Evolutionary conservation across 2,797 vertebrate genomes (phyloP).

Genomic region (Apodemus agrarius): DNA sequence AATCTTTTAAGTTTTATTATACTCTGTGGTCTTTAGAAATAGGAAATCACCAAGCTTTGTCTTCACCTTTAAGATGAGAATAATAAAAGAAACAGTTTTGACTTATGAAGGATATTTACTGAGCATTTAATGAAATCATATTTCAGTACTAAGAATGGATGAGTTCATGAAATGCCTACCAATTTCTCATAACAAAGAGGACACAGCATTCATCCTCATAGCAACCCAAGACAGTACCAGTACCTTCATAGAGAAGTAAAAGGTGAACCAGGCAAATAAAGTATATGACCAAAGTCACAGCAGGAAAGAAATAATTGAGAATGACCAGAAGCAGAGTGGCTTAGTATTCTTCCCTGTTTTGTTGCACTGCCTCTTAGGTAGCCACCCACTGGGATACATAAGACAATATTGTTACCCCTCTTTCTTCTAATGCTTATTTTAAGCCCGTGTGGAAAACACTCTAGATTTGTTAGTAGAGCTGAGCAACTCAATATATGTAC

Average conservation of each 20-base stretch:
- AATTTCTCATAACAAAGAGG: not conserved
- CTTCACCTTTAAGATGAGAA: not conserved
- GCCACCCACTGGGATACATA: not conserved
- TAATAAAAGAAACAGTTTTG: not conserved
- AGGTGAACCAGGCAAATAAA: not conserved
- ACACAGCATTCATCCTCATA: not conserved
- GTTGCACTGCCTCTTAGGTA: not conserved
- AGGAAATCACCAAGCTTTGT: not conserved
- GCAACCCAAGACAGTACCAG: not conserved
- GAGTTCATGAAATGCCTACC: not conserved
- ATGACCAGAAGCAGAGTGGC: not conserved
- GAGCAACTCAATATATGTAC: not conserved
- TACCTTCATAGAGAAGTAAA: not conserved
- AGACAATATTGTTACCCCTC: accelerated
- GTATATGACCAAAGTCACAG: not conserved
- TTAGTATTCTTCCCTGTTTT: not conserved
- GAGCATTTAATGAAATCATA: not conserved
- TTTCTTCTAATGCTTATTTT: not conserved
- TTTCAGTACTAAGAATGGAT: not conserved
- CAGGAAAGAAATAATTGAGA: not conserved
- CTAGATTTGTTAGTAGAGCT: not conserved
- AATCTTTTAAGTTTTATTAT: not conserved
- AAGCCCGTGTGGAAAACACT: not conserved
- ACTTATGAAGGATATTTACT: not conserved
- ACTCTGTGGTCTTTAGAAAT: not conserved